Conservation (phyloP, 2,113 vertebrate species). For the Garra rufa region DNA sequence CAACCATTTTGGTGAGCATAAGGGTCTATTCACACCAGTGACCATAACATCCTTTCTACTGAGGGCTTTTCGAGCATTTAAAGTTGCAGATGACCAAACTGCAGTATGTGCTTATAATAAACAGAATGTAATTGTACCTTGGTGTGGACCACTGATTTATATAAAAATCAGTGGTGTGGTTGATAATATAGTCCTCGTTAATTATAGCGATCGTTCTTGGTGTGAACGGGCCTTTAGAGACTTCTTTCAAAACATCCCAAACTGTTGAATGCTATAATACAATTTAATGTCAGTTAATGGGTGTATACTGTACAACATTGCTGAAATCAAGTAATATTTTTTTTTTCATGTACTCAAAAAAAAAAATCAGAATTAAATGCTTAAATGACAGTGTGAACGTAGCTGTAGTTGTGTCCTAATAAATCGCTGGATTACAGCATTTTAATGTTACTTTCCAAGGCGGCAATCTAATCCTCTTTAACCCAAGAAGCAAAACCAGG, state of each 20-base stretch:
- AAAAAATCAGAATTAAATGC: background rate
- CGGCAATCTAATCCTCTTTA: constrained; percentile 6
- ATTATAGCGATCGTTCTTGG: background rate
- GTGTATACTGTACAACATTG: background rate
- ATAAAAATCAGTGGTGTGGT: background rate
- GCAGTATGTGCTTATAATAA: too few species aligned
- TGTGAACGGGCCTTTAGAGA: background rate
- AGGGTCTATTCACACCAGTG: too few species aligned
- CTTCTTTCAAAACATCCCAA: background rate
- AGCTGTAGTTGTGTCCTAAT: background rate
- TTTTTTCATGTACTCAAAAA: too few species aligned
- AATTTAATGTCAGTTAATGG: background rate
- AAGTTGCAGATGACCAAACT: too few species aligned
- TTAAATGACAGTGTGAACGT: too few species aligned
- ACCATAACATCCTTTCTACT: too few species aligned
- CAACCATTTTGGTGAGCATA: too few species aligned
- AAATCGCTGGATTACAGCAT: background rate
- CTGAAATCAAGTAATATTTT: background rate
- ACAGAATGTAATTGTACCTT: too few species aligned
- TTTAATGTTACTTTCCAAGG: background rate
- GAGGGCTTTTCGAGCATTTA: too few species aligned
- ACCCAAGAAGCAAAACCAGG: constrained; percentile 35
- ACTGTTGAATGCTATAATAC: background rate
- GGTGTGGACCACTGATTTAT: too few species aligned
- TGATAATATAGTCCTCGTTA: background rate